Evolutionary conservation across 2,113 vertebrate species (phyloP), one percentile per base, ranked within the genome.

Genomic region (Bufo gargarizans): DNA sequence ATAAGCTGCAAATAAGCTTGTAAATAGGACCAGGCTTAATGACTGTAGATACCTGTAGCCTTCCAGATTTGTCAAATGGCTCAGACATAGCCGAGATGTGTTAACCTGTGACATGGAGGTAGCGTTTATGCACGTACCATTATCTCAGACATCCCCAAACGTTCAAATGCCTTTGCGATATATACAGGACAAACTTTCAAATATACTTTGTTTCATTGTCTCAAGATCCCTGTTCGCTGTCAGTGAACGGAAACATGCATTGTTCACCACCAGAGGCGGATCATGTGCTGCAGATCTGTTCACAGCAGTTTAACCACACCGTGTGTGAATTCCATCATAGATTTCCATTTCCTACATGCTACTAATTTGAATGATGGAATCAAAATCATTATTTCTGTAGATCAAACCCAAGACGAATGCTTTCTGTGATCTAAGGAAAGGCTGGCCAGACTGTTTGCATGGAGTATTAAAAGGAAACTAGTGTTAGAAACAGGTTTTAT

Each of bases 361-460:
- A 16, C 3, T 61, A 3, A 17, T 17, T 17, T 4, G 58, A 65
- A 65, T 65, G 12, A 69, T 69, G 49, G 49, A 78, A 55, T n/a
- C 20, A 56, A 22, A 58, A 80, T 67, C 61, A 50, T 33, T 9
- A 59, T 3, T 33, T 10, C 49, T 2, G 2, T 58, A 55, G 45
- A 14, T 8, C 0, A 45, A 77, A 33, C 87, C 45, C 22, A 17
- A 17, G 14, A 14, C 0, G 1, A n/a, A 1, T 53, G 83, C 65
- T 90, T 82, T 86, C 91, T 91, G 91, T 91, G 88, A 89, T 89
- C 90, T 89, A 92, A 93, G 91, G 89, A 90, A 93, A 93, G 91
- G 92, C 87, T 93, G 93, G 84, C 91, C 92, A 92, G 89, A 93
- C 91, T 91, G 89, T 78, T 90, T 91, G 85, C 89, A 92, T 78